Base-by-base conservation (phyloP, 2,888 invertebrate genomes). In the Oscheius myriophilus region DNA sequence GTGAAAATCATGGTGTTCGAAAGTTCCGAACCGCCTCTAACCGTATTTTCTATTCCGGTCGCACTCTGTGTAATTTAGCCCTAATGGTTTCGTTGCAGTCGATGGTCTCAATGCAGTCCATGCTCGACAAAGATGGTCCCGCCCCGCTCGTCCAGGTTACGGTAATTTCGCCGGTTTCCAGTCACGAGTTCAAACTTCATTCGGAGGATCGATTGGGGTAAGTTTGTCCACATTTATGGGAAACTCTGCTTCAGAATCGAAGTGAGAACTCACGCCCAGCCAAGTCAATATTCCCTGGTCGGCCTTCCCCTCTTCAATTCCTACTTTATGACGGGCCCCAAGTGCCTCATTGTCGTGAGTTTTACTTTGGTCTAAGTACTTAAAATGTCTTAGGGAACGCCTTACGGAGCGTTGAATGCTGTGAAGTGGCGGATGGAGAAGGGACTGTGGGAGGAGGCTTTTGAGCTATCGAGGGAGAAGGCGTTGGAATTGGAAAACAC, bases 341-440 rank as follows among this genome's bases (percentile, higher is more conserved):
- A 71, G 7, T 78, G 83, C 42, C 67, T 86, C 53, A 80, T 86
- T n/a, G 73, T 79, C 64, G 82, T 79, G n/a, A 46, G 71, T 46
- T 67, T 53, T 3, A 7, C 25, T 26, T 39, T 46, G 18, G 25
- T 55, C 16, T 18, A 9, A n/a, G 0, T 7, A 3, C 23, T 52
- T 25, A 21, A 25, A 14, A 21, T 25, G 25, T 2, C 77, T 42
- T 51, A 75, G 82, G 83, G 84, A 2, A 70, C 74, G 41, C 85
- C 86, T 6, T 85, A 80, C 53, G 78, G 81, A 7, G 76, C 79
- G 0, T 81, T 82, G 59, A 81, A 86, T 52, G 78, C 76, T 33
- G 79, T 86, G 2, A 49, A 63, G 16, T 86, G 84, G 85, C 75
- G 84, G 33, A 41, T 86, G 62, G 78, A 82, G 23, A 84, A 86